Conservation (phyloP, 2,888 invertebrate species). For the Leptopilina syphax region DNA sequence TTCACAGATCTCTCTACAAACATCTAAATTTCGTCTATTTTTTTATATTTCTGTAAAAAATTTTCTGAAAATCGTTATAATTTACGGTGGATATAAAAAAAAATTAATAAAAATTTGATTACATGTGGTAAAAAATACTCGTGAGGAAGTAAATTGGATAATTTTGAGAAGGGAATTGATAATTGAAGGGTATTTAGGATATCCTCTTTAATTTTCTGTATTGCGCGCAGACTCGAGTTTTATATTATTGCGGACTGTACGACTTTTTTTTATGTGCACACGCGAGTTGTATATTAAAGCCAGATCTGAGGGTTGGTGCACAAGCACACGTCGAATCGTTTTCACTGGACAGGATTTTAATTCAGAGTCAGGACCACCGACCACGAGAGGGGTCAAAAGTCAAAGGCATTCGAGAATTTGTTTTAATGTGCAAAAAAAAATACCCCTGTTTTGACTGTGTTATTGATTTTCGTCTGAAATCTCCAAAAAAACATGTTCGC, state of each 20-base stretch:
- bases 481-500: no score
- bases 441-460: no score
- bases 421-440: constrained; percentile 6
- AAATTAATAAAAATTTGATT: no score
- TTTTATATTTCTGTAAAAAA: no score
- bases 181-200: neutral
- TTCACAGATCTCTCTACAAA: no score
- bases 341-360: constrained; percentile 20
- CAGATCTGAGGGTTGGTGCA: neutral
- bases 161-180: neutral
- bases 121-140: no score
- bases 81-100: no score
- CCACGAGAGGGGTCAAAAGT: constrained; percentile 30
- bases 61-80: no score
- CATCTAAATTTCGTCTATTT: no score
- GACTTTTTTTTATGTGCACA: neutral
- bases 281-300: constrained; percentile 26
- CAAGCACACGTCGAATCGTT: constrained; percentile 32
- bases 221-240: neutral
- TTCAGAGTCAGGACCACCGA: constrained; percentile 22
- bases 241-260: constrained; percentile 14
- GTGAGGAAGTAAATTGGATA: neutral
- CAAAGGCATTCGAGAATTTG: neutral
- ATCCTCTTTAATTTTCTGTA: constrained; percentile 15
- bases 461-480: neutral